These are phyloP conservation scores for Aphrophora alni DNA, from an alignment of 2,888 invertebrate genomes.

Conservation along the genomic window DNA sequence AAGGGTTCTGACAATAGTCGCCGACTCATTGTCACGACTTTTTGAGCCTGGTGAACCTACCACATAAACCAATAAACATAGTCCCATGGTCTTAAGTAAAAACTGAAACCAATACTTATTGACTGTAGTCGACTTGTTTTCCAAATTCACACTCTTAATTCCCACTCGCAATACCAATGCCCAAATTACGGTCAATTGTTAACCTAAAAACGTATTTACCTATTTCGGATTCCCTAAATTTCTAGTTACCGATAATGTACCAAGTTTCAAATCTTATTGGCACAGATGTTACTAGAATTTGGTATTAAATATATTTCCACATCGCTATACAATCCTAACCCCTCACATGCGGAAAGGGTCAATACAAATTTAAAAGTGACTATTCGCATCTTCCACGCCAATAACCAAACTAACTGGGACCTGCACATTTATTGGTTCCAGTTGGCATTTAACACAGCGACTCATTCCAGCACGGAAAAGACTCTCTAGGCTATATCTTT, in stretches of 20 bases:
- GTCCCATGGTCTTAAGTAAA: background rate
- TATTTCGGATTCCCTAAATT: too few species aligned
- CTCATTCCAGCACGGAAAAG: background rate
- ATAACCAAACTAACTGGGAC: too few species aligned
- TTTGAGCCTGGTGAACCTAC: constrained; percentile 11
- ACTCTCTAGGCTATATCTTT: background rate
- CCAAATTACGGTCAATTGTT: background rate
- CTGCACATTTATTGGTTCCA: constrained; percentile 16
- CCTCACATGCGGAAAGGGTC: constrained; percentile 14
- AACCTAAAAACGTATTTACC: background rate
- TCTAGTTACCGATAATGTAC: constrained; percentile 12
- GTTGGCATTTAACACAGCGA: constrained; percentile 15
- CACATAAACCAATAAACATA: background rate
- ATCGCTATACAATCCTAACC: constrained; percentile 21
- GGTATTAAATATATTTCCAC: constrained; percentile 17
- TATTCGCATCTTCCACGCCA: constrained; percentile 19
- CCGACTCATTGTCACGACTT: too few species aligned
- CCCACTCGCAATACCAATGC: too few species aligned
- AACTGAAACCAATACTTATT: constrained; percentile 17
- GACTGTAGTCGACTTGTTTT: background rate
- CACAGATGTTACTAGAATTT: background rate
- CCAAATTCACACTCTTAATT: too few species aligned
- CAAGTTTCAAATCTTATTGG: constrained; percentile 4
- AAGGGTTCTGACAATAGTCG: too few species aligned
- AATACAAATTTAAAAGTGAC: constrained; percentile 21